Conservation (phyloP, 2,888 invertebrate genomes). For the Mythimna impura region DNA sequence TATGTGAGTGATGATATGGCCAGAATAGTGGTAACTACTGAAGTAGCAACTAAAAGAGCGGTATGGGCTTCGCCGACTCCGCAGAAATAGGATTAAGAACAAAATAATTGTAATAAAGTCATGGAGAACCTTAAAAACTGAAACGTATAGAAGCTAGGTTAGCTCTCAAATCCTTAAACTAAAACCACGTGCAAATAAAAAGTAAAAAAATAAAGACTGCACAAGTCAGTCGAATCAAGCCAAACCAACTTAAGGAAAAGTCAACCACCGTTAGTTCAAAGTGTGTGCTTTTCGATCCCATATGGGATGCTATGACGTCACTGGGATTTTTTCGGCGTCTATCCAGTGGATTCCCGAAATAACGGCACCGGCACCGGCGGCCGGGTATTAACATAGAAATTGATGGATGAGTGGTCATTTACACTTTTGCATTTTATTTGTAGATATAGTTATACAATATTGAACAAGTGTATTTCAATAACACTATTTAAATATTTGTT, state of each 20-base stretch:
- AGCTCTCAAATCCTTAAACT: background rate
- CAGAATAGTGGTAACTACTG: background rate
- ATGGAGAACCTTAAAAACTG: background rate
- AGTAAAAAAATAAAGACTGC: background rate
- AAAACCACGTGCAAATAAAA: constrained; percentile 7
- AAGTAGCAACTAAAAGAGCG: background rate
- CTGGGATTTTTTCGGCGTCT: constrained; percentile 50
- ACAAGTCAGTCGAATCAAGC: background rate
- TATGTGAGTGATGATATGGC: background rate
- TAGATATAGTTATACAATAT: background rate
- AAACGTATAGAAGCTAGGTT: no score
- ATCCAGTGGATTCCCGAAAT: constrained; percentile 58
- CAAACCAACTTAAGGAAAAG: constrained; percentile 43
- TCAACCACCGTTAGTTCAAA: constrained; percentile 57
- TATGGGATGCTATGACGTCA: constrained; percentile 71
- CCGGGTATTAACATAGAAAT: constrained; percentile 39
- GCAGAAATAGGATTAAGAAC: background rate
- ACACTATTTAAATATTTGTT: background rate
- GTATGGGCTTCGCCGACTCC: background rate
- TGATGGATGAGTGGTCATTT: constrained; percentile 41
- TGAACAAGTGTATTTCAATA: background rate
- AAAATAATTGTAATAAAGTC: background rate
- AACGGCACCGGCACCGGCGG: constrained; percentile 48
- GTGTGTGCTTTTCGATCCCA: constrained; percentile 53
- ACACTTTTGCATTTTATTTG: constrained; percentile 39